Base-by-base conservation (phyloP, 1,140 invertebrate genomes). In the Drosophila serrata region DNA sequence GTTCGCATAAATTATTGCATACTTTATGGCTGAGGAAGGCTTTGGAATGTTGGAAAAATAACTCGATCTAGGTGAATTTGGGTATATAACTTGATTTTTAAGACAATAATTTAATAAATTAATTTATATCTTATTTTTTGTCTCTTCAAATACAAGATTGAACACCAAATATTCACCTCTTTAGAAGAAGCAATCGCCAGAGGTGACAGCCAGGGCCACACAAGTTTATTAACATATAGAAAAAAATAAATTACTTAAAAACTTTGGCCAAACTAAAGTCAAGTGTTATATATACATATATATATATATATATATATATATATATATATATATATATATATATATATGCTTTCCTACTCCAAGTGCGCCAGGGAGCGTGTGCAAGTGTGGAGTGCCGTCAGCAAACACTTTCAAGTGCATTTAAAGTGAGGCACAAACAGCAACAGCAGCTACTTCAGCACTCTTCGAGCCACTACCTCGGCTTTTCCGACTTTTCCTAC, bases 381-480 rank as follows among this genome's bases (percentile, higher is more conserved):
- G 45, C 48, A 48, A 56, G 49, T 75, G 42, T 68, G 42, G 65
- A 87, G 82, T 84, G 68, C 64, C 75, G 90, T 84, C 77, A 88
- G 85, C 84, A 90, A 88, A 88, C 84, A 88, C 68, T 84, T 81
- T 84, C 72, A 67, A 88, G 84, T 88, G 84, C 84, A 88, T 88
- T 90, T 90, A 88, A 88, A 88, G 84, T 88, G 77, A 73, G 84
- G 84, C 84, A 84, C 77, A 77, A 84, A 85, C 81, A 72, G 68
- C 51, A 72, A 29, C 65, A 79, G 68, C 85, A 84, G 79, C 82
- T 79, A 86, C 82, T 86, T 79, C 82, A 87, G 72, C 58, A 55
- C 55, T 31, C 45, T 55, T 17, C 45, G 15, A 65, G 39, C 68
- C 79, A 43, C 42, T 57, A 58, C 45, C 24, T 19, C 72, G 13